A percentile compares a stretch with the other conserved stretches of the same genome.
These are phyloP conservation scores for Chrysotoxum bicinctum DNA, from an alignment of 2,888 invertebrate species.

Conservation along the genomic window DNA sequence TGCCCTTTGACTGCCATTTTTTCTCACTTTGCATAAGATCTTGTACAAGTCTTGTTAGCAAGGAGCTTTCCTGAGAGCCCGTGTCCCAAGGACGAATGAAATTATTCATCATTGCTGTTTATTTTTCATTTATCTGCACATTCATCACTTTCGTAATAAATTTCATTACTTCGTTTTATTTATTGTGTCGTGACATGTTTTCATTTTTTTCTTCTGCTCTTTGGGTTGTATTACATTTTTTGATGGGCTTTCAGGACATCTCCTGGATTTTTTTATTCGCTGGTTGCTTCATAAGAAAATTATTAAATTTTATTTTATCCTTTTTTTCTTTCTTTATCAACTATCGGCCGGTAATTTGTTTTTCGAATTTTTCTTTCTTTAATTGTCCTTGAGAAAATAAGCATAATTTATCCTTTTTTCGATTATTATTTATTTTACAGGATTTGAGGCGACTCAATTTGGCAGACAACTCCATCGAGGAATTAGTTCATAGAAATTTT, in stretches of 20 bases:
- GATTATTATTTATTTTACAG: constrained; percentile 76
- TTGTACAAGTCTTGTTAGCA: constrained; percentile 19
- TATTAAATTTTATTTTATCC: neutral
- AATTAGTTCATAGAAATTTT: constrained; percentile 88
- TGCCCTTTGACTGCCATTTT: constrained; percentile 31
- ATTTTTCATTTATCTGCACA: constrained; percentile 74
- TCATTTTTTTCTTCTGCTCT: constrained; percentile 14
- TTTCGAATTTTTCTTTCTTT: neutral
- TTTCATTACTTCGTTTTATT: constrained; percentile 76
- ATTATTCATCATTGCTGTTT: constrained; percentile 73
- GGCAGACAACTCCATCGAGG: constrained; percentile 86
- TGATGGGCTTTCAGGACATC: constrained; percentile 8
- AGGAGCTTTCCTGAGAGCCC: neutral
- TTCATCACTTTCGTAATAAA: constrained; percentile 70
- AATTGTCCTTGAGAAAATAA: constrained; percentile 25
- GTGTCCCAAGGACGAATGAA: constrained; percentile 35
- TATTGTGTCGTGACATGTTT: constrained; percentile 65
- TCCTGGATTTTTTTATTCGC: neutral
- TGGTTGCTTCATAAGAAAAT: neutral
- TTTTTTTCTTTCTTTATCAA: constrained; percentile 5
- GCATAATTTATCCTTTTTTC: constrained; percentile 44
- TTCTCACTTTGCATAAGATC: constrained; percentile 16
- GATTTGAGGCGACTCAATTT: constrained; percentile 87
- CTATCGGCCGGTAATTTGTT: constrained; percentile 17
- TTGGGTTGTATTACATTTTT: neutral